Conservation (phyloP, 1,140 invertebrate species). For the Meloidogyne hapla region DNA sequence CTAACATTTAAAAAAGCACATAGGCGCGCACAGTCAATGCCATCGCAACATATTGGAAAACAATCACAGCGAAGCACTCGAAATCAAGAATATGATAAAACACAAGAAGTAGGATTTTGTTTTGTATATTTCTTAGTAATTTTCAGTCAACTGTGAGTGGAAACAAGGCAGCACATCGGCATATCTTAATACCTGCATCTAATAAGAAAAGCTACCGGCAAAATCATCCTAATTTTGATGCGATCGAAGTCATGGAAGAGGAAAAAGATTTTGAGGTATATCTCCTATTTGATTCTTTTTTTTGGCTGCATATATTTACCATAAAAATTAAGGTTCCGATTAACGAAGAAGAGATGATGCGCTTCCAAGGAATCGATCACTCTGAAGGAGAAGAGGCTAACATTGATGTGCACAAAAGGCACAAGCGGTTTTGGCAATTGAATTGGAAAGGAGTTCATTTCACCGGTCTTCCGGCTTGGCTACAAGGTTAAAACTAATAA, state of each 20-base stretch:
- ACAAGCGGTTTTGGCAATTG: constrained; percentile 25
- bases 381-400: background rate
- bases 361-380: constrained; percentile 21
- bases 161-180: constrained; percentile 13
- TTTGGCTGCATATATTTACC: background rate
- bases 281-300: no score
- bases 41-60: constrained; percentile 36
- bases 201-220: no score
- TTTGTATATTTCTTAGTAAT: background rate
- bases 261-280: constrained; percentile 21
- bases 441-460: constrained; percentile 30
- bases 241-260: constrained; percentile 19
- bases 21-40: constrained; percentile 50
- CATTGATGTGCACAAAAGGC: constrained; percentile 12
- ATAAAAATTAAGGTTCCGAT: constrained; percentile 33
- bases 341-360: constrained; percentile 48
- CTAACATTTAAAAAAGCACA: constrained; percentile 46
- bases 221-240: constrained; percentile 29
- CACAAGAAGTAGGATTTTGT: background rate
- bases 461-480: constrained; percentile 14
- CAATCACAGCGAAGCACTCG: constrained; percentile 34
- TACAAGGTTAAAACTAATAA: constrained; percentile 21
- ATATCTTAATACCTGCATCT: background rate
- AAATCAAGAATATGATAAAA: background rate
- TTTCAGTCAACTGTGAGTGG: constrained; percentile 5